Conservation (phyloP, 2,888 invertebrate species). For the Tinea trinotella region DNA sequence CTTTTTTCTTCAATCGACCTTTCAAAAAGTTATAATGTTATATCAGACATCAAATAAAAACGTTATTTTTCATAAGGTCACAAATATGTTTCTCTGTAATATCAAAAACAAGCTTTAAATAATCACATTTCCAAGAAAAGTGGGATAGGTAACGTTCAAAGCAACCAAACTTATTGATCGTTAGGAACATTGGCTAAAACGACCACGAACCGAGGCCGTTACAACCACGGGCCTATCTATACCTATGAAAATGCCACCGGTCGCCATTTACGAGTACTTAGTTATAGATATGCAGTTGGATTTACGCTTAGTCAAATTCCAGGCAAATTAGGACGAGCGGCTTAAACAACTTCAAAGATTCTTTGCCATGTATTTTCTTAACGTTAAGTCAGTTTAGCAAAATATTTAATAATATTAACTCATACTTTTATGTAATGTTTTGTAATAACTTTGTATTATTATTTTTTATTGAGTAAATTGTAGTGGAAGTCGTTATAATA, state of each 20-base stretch:
- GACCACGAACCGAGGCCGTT: slow-evolving; percentile 11
- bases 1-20: no score
- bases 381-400: neutral
- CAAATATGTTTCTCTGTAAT: no score
- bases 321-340: neutral
- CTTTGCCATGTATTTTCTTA: neutral
- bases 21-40: no score
- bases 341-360: slow-evolving; percentile 4
- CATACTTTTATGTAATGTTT: no score
- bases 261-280: neutral
- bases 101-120: neutral
- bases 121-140: neutral
- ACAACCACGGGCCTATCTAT: neutral
- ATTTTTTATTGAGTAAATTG: no score
- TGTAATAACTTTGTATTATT: no score
- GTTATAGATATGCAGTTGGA: neutral
- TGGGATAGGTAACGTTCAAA: slow-evolving; percentile 3
- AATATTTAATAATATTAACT: neutral
- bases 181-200: neutral
- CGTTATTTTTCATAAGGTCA: no score
- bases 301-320: slow-evolving; percentile 7
- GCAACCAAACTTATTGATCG: slow-evolving; percentile 8
- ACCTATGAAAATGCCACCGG: neutral
- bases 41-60: no score
- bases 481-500: no score